Conservation (phyloP, 2,888 invertebrate genomes). For the Leucania comma region DNA sequence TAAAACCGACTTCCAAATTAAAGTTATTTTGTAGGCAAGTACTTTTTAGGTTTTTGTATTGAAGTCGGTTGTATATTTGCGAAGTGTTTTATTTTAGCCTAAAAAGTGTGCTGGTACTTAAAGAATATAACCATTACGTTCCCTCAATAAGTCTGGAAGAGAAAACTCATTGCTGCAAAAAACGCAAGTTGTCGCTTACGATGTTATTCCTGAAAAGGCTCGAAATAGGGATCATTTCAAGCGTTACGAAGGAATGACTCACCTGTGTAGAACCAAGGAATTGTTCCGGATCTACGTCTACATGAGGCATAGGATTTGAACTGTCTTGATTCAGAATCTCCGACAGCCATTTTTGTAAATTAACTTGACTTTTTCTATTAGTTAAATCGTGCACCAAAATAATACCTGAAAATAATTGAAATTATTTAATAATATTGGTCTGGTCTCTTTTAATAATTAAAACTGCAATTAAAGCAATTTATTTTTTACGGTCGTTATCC, state of each 20-base stretch:
- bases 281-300: conserved; percentile 96
- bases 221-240: too few relatives aligned
- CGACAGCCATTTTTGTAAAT: conserved; percentile 97
- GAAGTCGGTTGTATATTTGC: too few relatives aligned
- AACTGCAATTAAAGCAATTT: background rate
- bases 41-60: too few relatives aligned
- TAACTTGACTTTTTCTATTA: conserved; percentile 98
- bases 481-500: background rate
- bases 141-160: too few relatives aligned
- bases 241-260: conserved; percentile 12
- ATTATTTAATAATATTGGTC: background rate
- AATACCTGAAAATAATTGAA: conserved; percentile 91
- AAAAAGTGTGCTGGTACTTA: too few relatives aligned
- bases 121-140: too few relatives aligned
- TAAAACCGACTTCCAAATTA: too few relatives aligned
- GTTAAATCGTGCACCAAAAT: conserved; percentile 99
- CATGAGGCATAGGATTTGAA: conserved; percentile 85
- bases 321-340: conserved; percentile 96
- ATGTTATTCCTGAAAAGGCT: too few relatives aligned
- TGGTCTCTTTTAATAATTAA: background rate
- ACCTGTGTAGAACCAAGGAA: conserved; percentile 95
- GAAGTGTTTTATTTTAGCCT: too few relatives aligned
- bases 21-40: too few relatives aligned
- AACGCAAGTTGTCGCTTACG: too few relatives aligned
- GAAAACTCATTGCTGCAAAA: too few relatives aligned